A percentile compares a stretch with the other conserved stretches of the same genome.
Conservation (phyloP, 64 coral and sea anemone genomes). For the Montipora capricornis region DNA sequence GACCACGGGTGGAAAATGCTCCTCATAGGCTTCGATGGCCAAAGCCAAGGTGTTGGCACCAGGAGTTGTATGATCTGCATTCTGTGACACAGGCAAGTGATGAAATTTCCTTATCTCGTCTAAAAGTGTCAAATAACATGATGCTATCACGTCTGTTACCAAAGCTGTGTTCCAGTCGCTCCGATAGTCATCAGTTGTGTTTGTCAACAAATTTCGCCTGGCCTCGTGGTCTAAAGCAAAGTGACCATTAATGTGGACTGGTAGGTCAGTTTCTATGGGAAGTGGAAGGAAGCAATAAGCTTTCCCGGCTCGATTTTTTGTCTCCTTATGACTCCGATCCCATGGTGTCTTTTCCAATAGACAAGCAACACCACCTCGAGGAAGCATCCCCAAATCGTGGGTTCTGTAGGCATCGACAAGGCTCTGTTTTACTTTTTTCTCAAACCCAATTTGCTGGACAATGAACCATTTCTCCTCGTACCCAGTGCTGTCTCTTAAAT, state of each 20-base stretch:
- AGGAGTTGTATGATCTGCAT: constrained; percentile 1
- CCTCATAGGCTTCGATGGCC: background rate
- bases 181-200: constrained; percentile 22
- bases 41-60: background rate
- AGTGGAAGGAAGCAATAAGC: constrained; percentile 94
- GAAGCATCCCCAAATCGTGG: constrained; percentile 76
- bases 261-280: constrained; percentile 72
- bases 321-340: background rate
- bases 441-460: constrained; percentile 73
- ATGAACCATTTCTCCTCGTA: constrained; percentile 69
- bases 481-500: constrained; percentile 42
- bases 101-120: constrained; percentile 29
- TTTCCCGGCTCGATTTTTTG: background rate
- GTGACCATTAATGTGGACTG: constrained; percentile 92
- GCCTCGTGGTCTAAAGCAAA: constrained; percentile 93
- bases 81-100: constrained; percentile 9
- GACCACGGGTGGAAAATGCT: constrained; percentile 1
- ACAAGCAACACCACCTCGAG: constrained; percentile 87
- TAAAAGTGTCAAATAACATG: constrained; percentile 79
- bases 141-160: constrained; percentile 66
- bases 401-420: constrained; percentile 25
- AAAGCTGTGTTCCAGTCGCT: constrained; percentile 77
- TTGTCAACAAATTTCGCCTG: constrained; percentile 72
- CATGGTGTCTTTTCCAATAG: background rate
- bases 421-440: constrained; percentile 6